Evolutionary conservation across 2,113 vertebrate genomes (phyloP), one percentile per base, ranked within the genome.

Genomic region (Parotia lawesii): DNA sequence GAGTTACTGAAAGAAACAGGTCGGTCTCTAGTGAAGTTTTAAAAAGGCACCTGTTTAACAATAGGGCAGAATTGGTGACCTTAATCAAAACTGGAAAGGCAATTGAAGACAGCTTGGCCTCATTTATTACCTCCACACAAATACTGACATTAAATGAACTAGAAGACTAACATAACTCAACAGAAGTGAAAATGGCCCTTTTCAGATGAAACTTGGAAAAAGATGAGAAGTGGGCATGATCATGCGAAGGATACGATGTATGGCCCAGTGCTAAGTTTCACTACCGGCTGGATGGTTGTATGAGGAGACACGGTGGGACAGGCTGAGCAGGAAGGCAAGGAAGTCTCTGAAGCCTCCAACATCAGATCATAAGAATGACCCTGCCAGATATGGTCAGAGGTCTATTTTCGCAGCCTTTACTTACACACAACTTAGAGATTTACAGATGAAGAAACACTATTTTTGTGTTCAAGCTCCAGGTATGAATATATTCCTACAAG

Each of bases 231-330:
- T 53, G 25, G 48, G 19, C 21, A 9, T 15, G 15, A 22, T 37
- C 23, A 20, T 33, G 40, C 19, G 62, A 75, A 72, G 7, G 45
- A 37, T 21, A 45, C 0, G 0, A 65, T 27, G 9, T 29, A 37
- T 71, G 35, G 7, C 20, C 6, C 38, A 57, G 25, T 18, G 33
- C 20, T 42, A 24, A 15, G 1, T 57, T 82, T 65, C 35, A 15
- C 17, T 64, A 21, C 12, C 57, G 86, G 23, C 22, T 86, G 33
- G 6, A 20, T 70, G 72, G 6, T 29, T 84, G 22, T 22, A 35
- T 7, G 50, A 70, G 16, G 22, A 69, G 31, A 79, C 8, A 6
- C 15, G 14, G 33, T 48, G 16, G 31, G 21, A 33, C 21, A 84
- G 58, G 33, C 51, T 89, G 54, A 70, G 50, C 42, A 57, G 45